phyloP scores from a whole-genome alignment of 1,140 invertebrate genomes.

The Calliopsis andreniformis region DNA sequence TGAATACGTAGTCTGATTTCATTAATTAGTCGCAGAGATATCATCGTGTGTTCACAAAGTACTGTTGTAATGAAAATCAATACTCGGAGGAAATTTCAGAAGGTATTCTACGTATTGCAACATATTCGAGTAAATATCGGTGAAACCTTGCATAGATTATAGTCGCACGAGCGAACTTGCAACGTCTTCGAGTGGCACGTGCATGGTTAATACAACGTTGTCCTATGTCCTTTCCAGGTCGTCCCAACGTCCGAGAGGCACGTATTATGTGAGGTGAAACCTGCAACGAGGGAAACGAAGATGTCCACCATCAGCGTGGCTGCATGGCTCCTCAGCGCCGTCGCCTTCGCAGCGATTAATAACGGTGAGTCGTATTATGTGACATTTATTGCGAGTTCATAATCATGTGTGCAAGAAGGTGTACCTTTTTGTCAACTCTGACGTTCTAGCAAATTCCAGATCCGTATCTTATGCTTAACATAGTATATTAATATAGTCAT shows the following conservation, averaged over 20 bases:
- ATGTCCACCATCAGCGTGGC: slow-evolving; percentile 71
- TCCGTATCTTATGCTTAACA: too few relatives aligned
- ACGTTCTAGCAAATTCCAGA: too few relatives aligned
- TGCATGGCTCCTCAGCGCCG: slow-evolving; percentile 71
- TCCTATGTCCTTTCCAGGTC: slow-evolving; percentile 57
- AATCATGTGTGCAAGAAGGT: not conserved
- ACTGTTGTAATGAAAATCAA: too few relatives aligned
- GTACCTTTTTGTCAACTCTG: not conserved
- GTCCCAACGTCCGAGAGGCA: slow-evolving; percentile 55
- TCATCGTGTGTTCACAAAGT: too few relatives aligned
- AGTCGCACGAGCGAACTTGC: slow-evolving; percentile 41
- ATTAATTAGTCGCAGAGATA: too few relatives aligned
- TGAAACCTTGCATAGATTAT: slow-evolving; percentile 26
- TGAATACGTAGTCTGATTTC: not conserved
- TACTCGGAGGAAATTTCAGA: too few relatives aligned
- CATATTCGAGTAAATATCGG: slow-evolving; percentile 4
- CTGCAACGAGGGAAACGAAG: slow-evolving; percentile 68
- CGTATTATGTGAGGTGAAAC: slow-evolving; percentile 73
- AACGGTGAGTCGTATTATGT: slow-evolving; percentile 69
- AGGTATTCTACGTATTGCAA: not conserved
- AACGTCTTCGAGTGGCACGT: slow-evolving; percentile 39
- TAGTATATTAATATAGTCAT: too few relatives aligned
- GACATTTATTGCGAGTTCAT: slow-evolving; percentile 14
- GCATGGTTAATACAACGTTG: slow-evolving; percentile 52
- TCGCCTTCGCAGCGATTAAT: slow-evolving; percentile 71